Conservation (phyloP, 2,797 vertebrate species). For the Hypotaenidia okinawae region DNA sequence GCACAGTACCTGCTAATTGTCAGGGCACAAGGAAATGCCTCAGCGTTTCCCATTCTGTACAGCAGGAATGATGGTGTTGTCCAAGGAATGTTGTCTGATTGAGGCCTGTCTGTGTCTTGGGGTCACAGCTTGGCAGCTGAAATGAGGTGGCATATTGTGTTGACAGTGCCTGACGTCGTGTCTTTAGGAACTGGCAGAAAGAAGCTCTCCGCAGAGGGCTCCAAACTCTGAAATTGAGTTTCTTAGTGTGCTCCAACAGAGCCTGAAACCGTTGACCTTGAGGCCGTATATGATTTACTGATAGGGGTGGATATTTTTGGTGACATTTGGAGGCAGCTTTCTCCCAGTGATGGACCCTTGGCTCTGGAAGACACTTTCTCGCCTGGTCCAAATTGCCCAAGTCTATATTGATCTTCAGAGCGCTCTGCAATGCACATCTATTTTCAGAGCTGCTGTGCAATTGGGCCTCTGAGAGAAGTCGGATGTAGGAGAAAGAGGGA, state of each 20-base stretch:
- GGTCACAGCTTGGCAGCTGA: constrained; percentile 34
- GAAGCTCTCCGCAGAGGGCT: background rate
- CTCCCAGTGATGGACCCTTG: background rate
- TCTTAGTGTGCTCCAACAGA: constrained; percentile 33
- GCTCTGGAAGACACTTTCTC: constrained; percentile 30
- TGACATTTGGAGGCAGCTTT: background rate
- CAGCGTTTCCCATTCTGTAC: accelerated
- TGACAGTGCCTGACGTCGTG: background rate
- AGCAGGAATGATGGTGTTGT: accelerated
- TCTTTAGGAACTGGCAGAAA: constrained; percentile 13
- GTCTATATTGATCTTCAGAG: constrained; percentile 26
- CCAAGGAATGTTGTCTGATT: background rate
- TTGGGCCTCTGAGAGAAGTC: constrained; percentile 13
- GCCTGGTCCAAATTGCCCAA: background rate
- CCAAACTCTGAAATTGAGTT: background rate
- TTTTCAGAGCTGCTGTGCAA: constrained; percentile 7
- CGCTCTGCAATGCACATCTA: background rate
- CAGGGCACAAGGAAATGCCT: background rate
- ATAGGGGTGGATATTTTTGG: background rate
- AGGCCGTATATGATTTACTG: background rate
- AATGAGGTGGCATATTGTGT: constrained; percentile 30
- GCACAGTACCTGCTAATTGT: background rate
- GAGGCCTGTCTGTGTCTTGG: background rate
- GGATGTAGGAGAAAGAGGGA: background rate
- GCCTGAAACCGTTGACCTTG: constrained; percentile 39